Conservation (phyloP, 1,140 invertebrate genomes). For the Zaprionus lachaisei region DNA sequence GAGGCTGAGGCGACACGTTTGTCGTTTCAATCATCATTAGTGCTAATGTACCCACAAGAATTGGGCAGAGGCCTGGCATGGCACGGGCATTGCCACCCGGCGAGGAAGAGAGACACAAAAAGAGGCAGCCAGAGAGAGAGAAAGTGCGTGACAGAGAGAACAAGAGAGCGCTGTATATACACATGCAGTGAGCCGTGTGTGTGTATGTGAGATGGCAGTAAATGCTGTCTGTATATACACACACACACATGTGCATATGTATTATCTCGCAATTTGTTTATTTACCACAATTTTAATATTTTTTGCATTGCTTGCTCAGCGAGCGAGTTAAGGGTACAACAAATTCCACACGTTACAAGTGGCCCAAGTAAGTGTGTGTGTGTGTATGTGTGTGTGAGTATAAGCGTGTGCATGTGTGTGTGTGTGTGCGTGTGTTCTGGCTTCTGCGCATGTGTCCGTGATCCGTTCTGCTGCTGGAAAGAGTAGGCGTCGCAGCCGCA, state of each 20-base stretch:
- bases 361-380: conserved; percentile 23
- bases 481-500: conserved; percentile 39
- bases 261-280: conserved; percentile 70
- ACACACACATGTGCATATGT: conserved; percentile 5
- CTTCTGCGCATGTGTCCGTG: conserved; percentile 69
- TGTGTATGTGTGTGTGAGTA: conserved; percentile 16
- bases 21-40: conserved; percentile 85
- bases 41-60: conserved; percentile 84
- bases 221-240: conserved; percentile 22
- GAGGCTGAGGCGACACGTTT: conserved; percentile 66
- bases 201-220: conserved; percentile 32
- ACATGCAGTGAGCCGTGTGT: not conserved
- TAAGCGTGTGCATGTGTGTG: conserved; percentile 19
- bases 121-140: conserved; percentile 16
- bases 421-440: conserved; percentile 25
- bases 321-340: conserved; percentile 59
- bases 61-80: conserved; percentile 72
- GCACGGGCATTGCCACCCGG: conserved; percentile 48
- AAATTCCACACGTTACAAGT: conserved; percentile 54
- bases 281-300: conserved; percentile 82
- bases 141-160: conserved; percentile 3
- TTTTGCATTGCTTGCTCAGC: conserved; percentile 50
- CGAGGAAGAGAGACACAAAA: conserved; percentile 6
- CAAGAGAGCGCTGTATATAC: conserved; percentile 23
- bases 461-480: conserved; percentile 27